Percentiles rank a stretch among this genome's conserved stretches.
These are phyloP conservation scores for Camptogramma bilineatum DNA, from an alignment of 2,888 invertebrate species.

Conservation along the genomic window DNA sequence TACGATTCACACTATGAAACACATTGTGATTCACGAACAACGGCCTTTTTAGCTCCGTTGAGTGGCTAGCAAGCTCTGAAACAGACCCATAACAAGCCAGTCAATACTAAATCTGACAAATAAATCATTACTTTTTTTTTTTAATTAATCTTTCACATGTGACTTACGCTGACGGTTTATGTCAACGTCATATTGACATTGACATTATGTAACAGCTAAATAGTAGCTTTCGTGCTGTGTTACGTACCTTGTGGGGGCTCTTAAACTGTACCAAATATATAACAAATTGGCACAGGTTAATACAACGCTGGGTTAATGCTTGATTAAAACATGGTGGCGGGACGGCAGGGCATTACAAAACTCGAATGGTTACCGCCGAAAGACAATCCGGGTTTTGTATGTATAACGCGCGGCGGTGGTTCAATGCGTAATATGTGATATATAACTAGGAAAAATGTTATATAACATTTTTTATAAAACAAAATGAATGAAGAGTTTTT, in stretches of 20 bases:
- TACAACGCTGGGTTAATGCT: slow-evolving; percentile 69
- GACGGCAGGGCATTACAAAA: slow-evolving; percentile 49
- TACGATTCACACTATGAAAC: too few relatives aligned
- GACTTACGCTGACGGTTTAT: slow-evolving; percentile 27
- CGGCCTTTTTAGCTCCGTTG: too few relatives aligned
- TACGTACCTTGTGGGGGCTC: slow-evolving; percentile 79
- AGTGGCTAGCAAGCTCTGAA: too few relatives aligned
- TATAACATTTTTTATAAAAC: neutral
- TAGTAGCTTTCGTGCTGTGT: slow-evolving; percentile 82
- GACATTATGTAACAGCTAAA: slow-evolving; percentile 75
- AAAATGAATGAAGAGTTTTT: too few relatives aligned
- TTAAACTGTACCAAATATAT: slow-evolving; percentile 57
- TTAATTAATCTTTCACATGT: slow-evolving; percentile 24
- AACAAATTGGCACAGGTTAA: slow-evolving; percentile 60
- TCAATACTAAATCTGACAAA: neutral
- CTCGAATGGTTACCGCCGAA: slow-evolving; percentile 40
- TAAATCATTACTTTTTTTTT: neutral
- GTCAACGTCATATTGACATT: slow-evolving; percentile 26
- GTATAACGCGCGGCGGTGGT: slow-evolving; percentile 65
- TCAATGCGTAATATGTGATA: slow-evolving; percentile 5
- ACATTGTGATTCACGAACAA: too few relatives aligned
- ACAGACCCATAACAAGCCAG: too few relatives aligned
- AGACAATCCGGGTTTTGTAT: slow-evolving; percentile 55
- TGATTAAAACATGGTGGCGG: slow-evolving; percentile 77
- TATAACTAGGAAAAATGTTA: neutral